phyloP scores from a whole-genome alignment of 2,888 invertebrate species.

The Pseudococcus jackbeardsleyi region DNA sequence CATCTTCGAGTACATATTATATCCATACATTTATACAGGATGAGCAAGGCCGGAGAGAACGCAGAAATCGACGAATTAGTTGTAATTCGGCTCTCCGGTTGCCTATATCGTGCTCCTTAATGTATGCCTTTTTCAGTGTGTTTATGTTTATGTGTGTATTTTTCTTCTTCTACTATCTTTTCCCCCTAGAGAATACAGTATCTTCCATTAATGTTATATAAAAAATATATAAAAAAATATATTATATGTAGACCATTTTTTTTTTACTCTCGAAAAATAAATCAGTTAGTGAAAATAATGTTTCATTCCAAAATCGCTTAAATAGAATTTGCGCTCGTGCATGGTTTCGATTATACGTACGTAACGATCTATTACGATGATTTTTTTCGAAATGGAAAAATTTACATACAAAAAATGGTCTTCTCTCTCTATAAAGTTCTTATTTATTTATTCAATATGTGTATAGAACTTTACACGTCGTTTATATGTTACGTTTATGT shows the following conservation, averaged over 20 bases:
- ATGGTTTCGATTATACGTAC: not conserved
- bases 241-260: conserved; percentile 16
- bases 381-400: conserved; percentile 3
- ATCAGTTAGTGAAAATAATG: not conserved
- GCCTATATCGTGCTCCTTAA: conserved; percentile 31
- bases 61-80: not conserved
- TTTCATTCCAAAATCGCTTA: conserved; percentile 26
- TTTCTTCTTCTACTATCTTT: conserved; percentile 31
- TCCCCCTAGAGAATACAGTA: conserved; percentile 21
- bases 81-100: not conserved
- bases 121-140: conserved; percentile 38
- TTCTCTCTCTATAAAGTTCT: conserved; percentile 25
- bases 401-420: not conserved
- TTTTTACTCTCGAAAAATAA: not conserved
- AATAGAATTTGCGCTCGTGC: conserved; percentile 16
- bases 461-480: conserved; percentile 48
- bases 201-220: conserved; percentile 33
- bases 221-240: conserved; percentile 9
- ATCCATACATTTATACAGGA: not conserved
- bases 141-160: conserved; percentile 33
- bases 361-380: conserved; percentile 2
- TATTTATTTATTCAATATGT: conserved; percentile 46
- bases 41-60: not conserved
- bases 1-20: conserved; percentile 1
- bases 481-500: conserved; percentile 46